phyloP scores from a whole-genome alignment of 2,888 invertebrate genomes.

The Disparrhopalites patrizii region DNA sequence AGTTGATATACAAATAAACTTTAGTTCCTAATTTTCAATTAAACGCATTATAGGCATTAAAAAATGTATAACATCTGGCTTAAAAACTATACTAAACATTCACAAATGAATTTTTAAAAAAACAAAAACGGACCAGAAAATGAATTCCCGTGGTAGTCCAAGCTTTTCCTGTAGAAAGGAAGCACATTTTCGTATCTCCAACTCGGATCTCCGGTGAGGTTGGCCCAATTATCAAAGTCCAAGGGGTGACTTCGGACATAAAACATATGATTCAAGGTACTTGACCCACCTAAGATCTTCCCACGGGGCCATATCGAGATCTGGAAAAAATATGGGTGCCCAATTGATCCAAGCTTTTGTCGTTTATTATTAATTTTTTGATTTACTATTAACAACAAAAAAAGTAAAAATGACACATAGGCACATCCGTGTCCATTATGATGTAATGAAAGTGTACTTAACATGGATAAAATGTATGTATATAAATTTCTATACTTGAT shows the following conservation, averaged over 20 bases:
- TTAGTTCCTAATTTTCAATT: too few species aligned
- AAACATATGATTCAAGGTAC: conserved; percentile 34
- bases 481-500: too few species aligned
- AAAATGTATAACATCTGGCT: too few species aligned
- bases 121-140: too few species aligned
- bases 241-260: conserved; percentile 29
- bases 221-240: conserved; percentile 23
- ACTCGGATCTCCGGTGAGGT: not conserved
- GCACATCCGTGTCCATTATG: not conserved
- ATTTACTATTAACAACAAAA: not conserved
- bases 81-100: too few species aligned
- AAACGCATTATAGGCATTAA: too few species aligned
- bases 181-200: conserved; percentile 26
- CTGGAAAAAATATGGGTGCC: not conserved
- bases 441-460: not conserved
- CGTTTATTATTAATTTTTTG: not conserved
- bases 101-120: too few species aligned
- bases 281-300: conserved; percentile 20
- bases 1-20: too few species aligned
- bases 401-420: too few species aligned
- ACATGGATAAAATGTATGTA: too few species aligned
- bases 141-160: conserved; percentile 35
- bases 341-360: not conserved
- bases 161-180: conserved; percentile 30
- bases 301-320: conserved; percentile 11